Percentiles rank a stretch among this genome's conserved stretches.
phyloP scores from a whole-genome alignment of 2,113 vertebrate genomes.

The Epinephelus cyanopodus region DNA sequence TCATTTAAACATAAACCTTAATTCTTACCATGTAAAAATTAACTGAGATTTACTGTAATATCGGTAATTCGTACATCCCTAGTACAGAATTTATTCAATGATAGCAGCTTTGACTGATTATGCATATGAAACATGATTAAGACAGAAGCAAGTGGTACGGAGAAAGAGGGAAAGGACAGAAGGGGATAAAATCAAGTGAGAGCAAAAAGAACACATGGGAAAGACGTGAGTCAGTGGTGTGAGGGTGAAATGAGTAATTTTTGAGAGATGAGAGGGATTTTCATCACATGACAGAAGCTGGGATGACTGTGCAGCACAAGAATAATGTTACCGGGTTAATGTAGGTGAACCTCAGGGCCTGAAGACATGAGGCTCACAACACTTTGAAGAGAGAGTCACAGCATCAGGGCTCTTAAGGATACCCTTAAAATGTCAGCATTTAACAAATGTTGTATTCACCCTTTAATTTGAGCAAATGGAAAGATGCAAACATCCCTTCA shows the following conservation, averaged over 20 bases:
- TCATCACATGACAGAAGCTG: background rate
- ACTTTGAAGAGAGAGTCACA: background rate
- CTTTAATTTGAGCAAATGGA: background rate
- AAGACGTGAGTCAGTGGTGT: constrained; percentile 15
- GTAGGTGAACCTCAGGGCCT: too few species aligned
- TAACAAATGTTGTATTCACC: background rate
- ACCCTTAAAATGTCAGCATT: background rate
- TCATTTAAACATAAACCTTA: too few species aligned
- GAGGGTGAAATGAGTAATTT: constrained; percentile 12
- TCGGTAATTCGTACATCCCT: too few species aligned
- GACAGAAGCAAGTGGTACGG: background rate
- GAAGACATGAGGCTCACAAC: background rate
- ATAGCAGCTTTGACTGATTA: background rate
- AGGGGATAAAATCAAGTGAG: background rate
- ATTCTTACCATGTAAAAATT: too few species aligned
- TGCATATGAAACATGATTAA: background rate
- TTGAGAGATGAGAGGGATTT: background rate
- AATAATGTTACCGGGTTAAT: too few species aligned
- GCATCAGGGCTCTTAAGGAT: too few species aligned
- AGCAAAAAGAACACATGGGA: background rate
- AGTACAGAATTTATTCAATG: background rate
- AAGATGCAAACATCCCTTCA: too few species aligned
- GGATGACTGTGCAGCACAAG: background rate
- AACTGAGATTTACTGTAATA: too few species aligned
- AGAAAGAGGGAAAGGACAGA: background rate